These are phyloP conservation scores for Ophiothrix spiculata DNA, from an alignment of 35 echinoderm and acorn worm genomes.

Conservation along the genomic window DNA sequence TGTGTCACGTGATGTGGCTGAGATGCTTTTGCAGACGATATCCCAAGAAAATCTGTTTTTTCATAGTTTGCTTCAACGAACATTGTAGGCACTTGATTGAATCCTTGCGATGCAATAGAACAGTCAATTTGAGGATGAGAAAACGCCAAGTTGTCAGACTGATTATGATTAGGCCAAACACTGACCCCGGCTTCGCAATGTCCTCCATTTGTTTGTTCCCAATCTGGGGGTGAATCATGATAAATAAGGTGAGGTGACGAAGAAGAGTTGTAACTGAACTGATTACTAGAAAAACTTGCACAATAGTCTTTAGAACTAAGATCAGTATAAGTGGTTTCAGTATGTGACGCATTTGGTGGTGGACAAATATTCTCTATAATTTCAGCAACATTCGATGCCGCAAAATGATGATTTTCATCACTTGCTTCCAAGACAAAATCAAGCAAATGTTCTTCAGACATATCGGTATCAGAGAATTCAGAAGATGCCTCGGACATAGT, in stretches of 20 bases:
- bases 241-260: no score
- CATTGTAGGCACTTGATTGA: background rate
- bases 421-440: constrained; percentile 6
- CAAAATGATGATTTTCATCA: background rate
- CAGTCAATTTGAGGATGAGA: background rate
- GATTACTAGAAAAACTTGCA: background rate
- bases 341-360: background rate
- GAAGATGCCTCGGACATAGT: background rate
- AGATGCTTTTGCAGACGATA: background rate
- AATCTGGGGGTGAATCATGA: no score
- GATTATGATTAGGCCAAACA: background rate
- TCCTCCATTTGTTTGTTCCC: background rate
- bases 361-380: background rate
- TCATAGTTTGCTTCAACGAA: background rate
- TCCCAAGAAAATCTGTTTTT: background rate
- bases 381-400: background rate
- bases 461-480: background rate
- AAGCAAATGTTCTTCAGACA: background rate
- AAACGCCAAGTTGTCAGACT: background rate
- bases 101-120: background rate
- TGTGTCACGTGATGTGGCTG: background rate
- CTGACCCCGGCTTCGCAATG: background rate
- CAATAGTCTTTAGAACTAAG: background rate
- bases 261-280: background rate
- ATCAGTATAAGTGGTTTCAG: background rate